Evolutionary conservation across 2,888 invertebrate species (phyloP).

Genomic region (Thera britannica): DNA sequence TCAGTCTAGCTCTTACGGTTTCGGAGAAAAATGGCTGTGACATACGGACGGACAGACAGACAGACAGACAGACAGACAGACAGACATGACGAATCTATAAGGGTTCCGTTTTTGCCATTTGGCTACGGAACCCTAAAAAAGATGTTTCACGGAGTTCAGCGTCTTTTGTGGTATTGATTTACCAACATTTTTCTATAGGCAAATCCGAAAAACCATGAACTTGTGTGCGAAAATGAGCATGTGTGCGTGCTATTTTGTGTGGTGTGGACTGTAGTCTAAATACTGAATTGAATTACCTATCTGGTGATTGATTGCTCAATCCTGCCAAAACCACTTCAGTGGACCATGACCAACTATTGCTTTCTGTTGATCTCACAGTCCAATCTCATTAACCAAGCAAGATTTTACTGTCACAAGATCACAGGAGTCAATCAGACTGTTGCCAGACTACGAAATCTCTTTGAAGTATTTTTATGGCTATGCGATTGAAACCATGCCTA

Average conservation of each 20-base stretch:
- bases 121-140: too few species aligned
- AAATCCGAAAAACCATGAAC: background rate
- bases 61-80: too few species aligned
- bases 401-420: slow-evolving; percentile 18
- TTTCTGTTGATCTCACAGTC: slow-evolving; percentile 20
- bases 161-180: background rate
- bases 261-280: background rate
- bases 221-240: background rate
- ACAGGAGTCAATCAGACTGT: slow-evolving; percentile 9
- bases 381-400: slow-evolving; percentile 13
- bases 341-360: slow-evolving; percentile 1
- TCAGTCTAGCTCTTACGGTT: too few species aligned
- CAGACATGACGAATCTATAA: too few species aligned
- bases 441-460: slow-evolving; percentile 11
- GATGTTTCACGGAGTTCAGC: too few species aligned
- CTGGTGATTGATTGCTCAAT: slow-evolving; percentile 9
- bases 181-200: background rate
- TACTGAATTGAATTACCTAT: background rate
- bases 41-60: too few species aligned
- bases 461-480: slow-evolving; percentile 3
- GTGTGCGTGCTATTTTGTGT: background rate
- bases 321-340: slow-evolving; percentile 14
- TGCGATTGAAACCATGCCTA: background rate
- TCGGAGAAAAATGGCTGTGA: too few species aligned
- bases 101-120: too few species aligned